Percentiles rank a stretch among this genome's conserved stretches.
Evolutionary conservation across 1,140 invertebrate species (phyloP).

Genomic region (Maconellicoccus hirsutus): DNA sequence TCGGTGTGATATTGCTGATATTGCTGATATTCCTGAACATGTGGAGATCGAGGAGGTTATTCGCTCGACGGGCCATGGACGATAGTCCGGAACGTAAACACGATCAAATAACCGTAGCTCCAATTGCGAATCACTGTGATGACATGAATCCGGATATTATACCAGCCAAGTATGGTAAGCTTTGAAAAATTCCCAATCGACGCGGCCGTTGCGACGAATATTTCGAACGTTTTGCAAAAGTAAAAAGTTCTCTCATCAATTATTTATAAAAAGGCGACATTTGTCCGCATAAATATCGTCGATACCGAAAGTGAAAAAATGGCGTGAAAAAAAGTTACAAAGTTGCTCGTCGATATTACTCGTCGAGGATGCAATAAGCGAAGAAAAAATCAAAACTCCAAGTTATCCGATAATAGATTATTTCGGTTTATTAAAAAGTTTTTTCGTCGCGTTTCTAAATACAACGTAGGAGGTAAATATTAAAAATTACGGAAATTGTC

Average conservation of each 20-base stretch:
- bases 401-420: neutral
- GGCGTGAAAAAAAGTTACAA: neutral
- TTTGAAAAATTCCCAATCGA: too few relatives aligned
- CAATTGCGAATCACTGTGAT: constrained; percentile 38
- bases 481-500: neutral
- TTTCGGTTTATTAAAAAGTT: neutral
- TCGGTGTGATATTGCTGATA: constrained; percentile 42
- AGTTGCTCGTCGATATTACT: neutral
- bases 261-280: constrained; percentile 20
- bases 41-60: constrained; percentile 32
- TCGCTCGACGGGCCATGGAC: constrained; percentile 24
- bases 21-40: constrained; percentile 40
- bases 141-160: constrained; percentile 61
- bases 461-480: too few relatives aligned
- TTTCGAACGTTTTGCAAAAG: too few relatives aligned
- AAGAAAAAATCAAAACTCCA: too few relatives aligned
- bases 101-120: constrained; percentile 37
- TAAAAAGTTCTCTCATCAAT: constrained; percentile 26
- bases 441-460: too few relatives aligned
- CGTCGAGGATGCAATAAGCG: neutral
- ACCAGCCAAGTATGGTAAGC: constrained; percentile 55
- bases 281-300: constrained; percentile 15
- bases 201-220: too few relatives aligned
- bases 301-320: neutral
- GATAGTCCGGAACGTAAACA: constrained; percentile 32